Conservation (phyloP, 1,140 invertebrate genomes). For the Diachasmimorpha longicaudata region DNA sequence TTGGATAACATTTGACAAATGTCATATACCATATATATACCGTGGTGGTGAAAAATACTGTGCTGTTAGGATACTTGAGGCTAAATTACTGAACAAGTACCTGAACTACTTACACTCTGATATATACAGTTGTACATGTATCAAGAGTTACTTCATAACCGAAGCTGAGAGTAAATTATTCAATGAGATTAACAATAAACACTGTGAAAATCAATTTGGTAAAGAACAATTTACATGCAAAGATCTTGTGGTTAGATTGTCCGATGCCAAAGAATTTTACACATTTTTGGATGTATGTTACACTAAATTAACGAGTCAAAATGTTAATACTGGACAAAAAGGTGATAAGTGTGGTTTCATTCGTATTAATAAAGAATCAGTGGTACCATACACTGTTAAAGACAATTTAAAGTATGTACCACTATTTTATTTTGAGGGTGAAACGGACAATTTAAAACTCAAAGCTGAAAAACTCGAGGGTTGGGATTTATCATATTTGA, state of each 20-base stretch:
- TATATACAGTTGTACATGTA: slow-evolving; percentile 86
- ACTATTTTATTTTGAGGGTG: slow-evolving; percentile 92
- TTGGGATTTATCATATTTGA: slow-evolving; percentile 91
- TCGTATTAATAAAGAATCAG: slow-evolving; percentile 90
- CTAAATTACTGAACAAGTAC: slow-evolving; percentile 85
- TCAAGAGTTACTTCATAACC: slow-evolving; percentile 92
- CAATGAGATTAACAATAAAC: slow-evolving; percentile 92
- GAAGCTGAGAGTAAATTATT: slow-evolving; percentile 87
- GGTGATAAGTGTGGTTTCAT: slow-evolving; percentile 91
- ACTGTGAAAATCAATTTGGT: slow-evolving; percentile 90
- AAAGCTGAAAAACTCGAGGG: slow-evolving; percentile 85
- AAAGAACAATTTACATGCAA: slow-evolving; percentile 86
- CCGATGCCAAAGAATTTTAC: slow-evolving; percentile 89
- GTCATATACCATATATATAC: slow-evolving; percentile 87
- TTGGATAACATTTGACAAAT: slow-evolving; percentile 85
- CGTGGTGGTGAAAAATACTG: slow-evolving; percentile 85
- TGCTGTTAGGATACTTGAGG: slow-evolving; percentile 89
- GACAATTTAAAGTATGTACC: slow-evolving; percentile 87
- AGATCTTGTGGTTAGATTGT: slow-evolving; percentile 86
- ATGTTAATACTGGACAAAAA: slow-evolving; percentile 56
- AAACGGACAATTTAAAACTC: slow-evolving; percentile 86
- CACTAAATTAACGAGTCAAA: slow-evolving; percentile 75
- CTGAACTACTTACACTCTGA: slow-evolving; percentile 81
- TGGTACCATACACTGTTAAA: slow-evolving; percentile 90
- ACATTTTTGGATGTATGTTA: slow-evolving; percentile 89